Evolutionary conservation across 2,888 invertebrate species (phyloP).

Genomic region (Cephus rjabovi): DNA sequence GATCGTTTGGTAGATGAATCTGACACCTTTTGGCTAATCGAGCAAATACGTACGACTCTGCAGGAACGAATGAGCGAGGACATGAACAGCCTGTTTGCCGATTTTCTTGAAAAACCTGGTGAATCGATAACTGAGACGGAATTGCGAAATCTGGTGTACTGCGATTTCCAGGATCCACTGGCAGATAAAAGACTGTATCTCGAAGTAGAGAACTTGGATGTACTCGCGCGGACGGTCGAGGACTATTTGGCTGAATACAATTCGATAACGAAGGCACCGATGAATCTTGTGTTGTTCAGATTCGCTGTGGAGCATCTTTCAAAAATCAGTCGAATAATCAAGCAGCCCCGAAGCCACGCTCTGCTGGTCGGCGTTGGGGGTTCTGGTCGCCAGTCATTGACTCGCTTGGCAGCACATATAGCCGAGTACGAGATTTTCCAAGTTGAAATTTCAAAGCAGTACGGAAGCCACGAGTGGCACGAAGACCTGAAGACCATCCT

Average conservation of each 20-base stretch:
- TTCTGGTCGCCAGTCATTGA: constrained; percentile 92
- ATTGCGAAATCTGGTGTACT: constrained; percentile 88
- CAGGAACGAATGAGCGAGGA: constrained; percentile 73
- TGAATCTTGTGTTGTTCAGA: constrained; percentile 94
- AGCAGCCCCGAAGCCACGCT: constrained; percentile 92
- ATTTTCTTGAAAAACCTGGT: constrained; percentile 69
- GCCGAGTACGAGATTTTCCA: constrained; percentile 92
- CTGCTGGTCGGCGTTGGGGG: constrained; percentile 92
- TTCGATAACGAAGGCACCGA: constrained; percentile 95
- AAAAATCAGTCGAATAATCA: constrained; percentile 88
- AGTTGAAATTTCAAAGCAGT: constrained; percentile 91
- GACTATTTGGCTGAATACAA: constrained; percentile 91
- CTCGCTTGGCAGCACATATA: constrained; percentile 89
- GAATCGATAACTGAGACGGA: constrained; percentile 81
- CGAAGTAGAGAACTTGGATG: constrained; percentile 86
- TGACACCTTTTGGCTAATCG: constrained; percentile 86
- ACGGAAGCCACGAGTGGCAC: constrained; percentile 88
- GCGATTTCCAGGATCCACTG: constrained; percentile 94
- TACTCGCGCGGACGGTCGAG: constrained; percentile 82
- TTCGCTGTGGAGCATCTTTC: constrained; percentile 96
- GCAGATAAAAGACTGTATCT: constrained; percentile 82
- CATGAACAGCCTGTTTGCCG: constrained; percentile 77
- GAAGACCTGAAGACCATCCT: constrained; percentile 89
- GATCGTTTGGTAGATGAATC: constrained; percentile 89
- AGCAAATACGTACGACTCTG: constrained; percentile 75